phyloP scores from a whole-genome alignment of 2,888 invertebrate genomes.

The Machimus rusticus region DNA sequence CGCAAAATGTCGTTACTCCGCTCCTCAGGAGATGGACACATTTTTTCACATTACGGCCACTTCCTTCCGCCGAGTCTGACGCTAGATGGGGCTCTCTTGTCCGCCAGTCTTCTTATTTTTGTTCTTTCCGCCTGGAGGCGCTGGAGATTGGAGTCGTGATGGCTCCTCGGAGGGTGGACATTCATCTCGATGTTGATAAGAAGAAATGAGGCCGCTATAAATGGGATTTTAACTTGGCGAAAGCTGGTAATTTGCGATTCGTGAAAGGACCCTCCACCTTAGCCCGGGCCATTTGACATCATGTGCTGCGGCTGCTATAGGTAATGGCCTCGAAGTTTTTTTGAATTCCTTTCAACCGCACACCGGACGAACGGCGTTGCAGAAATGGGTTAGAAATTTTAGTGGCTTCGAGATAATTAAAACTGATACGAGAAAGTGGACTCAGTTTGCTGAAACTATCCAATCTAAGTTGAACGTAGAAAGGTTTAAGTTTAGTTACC shows the following conservation, averaged over 20 bases:
- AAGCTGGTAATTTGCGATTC: conserved; percentile 23
- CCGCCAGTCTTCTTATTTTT: background rate
- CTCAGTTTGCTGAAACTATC: too few species aligned
- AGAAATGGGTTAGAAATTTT: background rate
- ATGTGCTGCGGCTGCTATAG: conserved; percentile 13
- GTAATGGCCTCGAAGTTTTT: background rate
- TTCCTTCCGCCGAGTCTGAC: background rate
- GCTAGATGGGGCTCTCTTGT: background rate
- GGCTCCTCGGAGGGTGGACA: background rate
- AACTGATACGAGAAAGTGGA: background rate
- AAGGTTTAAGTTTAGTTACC: too few species aligned
- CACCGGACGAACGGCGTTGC: background rate
- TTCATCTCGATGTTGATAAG: conserved; percentile 22
- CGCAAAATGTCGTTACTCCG: conserved; percentile 3
- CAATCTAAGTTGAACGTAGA: too few species aligned
- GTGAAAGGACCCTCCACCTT: background rate
- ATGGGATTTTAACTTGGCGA: conserved; percentile 25
- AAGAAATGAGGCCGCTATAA: conserved; percentile 16
- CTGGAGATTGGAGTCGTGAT: conserved; percentile 5
- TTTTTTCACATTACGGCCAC: conserved; percentile 24
- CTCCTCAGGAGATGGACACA: conserved; percentile 30
- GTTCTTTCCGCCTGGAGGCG: background rate
- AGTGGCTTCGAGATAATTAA: background rate
- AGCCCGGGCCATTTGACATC: conserved; percentile 2
- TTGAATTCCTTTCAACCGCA: background rate